Conservation (phyloP, 2,113 vertebrate genomes). For the Erythrocebus patas region DNA sequence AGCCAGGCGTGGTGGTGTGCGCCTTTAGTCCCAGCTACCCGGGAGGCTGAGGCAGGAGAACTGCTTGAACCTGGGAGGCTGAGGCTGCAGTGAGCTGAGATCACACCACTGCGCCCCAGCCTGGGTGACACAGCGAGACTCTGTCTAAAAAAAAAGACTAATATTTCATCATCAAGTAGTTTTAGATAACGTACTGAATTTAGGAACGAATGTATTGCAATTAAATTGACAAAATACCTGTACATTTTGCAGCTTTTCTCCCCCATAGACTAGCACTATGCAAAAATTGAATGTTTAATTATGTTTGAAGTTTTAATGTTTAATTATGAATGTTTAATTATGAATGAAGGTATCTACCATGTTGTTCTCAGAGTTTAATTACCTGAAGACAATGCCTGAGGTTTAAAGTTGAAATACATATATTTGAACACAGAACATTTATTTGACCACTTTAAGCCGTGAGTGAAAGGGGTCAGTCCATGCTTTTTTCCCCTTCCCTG, state of each 20-base stretch:
- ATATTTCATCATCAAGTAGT: not conserved
- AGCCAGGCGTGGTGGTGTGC: too few species aligned
- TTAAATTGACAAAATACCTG: not conserved
- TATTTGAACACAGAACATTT: not conserved
- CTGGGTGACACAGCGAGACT: too few species aligned
- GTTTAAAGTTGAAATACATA: not conserved
- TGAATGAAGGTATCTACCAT: not conserved
- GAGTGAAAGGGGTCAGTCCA: not conserved
- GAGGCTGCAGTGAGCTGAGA: too few species aligned
- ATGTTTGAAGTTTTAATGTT: too few species aligned
- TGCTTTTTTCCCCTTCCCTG: not conserved
- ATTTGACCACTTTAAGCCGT: not conserved
- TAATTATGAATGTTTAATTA: not conserved
- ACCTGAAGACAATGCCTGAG: not conserved
- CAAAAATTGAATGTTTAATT: not conserved
- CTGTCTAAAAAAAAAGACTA: not conserved
- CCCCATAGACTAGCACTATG: not conserved
- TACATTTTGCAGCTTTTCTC: not conserved
- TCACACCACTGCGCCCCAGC: too few species aligned
- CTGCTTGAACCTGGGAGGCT: too few species aligned
- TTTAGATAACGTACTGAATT: not conserved
- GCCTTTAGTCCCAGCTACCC: too few species aligned
- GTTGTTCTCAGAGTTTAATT: slow-evolving; percentile 29
- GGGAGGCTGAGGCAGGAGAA: too few species aligned
- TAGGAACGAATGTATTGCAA: not conserved